These are phyloP conservation scores for Disparrhopalites patrizii DNA, from an alignment of 2,888 invertebrate genomes.

Conservation along the genomic window DNA sequence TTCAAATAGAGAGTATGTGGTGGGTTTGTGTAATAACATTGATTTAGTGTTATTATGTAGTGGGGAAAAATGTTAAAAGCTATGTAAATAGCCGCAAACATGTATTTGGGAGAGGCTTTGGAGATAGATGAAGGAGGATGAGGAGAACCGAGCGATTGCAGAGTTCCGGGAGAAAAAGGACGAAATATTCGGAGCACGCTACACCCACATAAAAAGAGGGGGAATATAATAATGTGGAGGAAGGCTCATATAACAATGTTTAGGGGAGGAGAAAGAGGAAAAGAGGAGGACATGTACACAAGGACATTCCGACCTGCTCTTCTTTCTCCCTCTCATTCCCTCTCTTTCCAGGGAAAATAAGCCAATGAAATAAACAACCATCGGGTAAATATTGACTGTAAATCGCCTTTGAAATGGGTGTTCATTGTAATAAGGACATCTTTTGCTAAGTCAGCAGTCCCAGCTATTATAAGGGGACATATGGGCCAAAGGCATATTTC, in stretches of 20 bases:
- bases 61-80: neutral
- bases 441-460: constrained; percentile 3
- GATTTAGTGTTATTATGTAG: constrained; percentile 3
- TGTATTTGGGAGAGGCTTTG: neutral
- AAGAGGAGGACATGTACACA: neutral
- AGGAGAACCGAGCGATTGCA: too few relatives aligned
- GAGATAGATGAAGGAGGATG: neutral
- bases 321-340: neutral
- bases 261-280: too few relatives aligned
- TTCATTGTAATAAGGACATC: neutral
- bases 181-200: neutral
- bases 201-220: too few relatives aligned
- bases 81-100: neutral
- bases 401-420: neutral
- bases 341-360: neutral
- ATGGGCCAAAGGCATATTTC: too few relatives aligned
- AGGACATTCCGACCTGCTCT: neutral
- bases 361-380: constrained; percentile 6
- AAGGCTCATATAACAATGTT: too few relatives aligned
- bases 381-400: neutral
- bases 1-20: too few relatives aligned
- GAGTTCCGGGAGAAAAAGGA: neutral
- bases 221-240: too few relatives aligned
- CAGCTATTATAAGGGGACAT: too few relatives aligned
- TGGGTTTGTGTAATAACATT: constrained; percentile 11